Conservation (phyloP, 2,113 vertebrate species). For the Lophotis ruficrista region DNA sequence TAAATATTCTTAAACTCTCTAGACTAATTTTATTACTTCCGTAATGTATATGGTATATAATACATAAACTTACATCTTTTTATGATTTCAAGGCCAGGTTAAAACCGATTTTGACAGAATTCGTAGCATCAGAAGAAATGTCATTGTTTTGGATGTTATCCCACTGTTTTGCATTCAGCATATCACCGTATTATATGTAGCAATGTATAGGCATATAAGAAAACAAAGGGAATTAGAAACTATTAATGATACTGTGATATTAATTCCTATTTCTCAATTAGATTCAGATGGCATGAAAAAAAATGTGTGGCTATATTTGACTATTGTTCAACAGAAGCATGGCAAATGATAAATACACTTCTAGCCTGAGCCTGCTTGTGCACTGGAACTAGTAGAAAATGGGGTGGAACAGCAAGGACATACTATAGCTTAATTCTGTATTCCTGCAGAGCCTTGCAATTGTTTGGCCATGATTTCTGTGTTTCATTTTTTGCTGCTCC, state of each 20-base stretch:
- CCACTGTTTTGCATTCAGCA: background rate
- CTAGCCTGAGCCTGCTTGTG: background rate
- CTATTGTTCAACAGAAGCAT: background rate
- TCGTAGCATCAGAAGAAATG: background rate
- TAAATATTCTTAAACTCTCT: background rate
- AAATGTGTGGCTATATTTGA: background rate
- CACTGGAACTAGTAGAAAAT: background rate
- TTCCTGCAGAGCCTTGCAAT: constrained; percentile 20
- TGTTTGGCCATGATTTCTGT: background rate
- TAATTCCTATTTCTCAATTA: background rate
- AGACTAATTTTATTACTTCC: background rate
- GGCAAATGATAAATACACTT: background rate
- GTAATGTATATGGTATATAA: background rate
- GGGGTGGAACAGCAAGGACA: background rate
- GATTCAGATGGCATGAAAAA: background rate
- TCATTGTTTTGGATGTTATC: background rate
- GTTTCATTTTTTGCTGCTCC: background rate
- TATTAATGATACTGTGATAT: background rate
- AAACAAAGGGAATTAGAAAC: background rate
- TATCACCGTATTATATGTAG: background rate
- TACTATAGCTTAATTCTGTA: background rate
- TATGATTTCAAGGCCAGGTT: background rate
- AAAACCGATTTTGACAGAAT: background rate
- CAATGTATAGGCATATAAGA: background rate
- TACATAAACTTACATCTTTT: background rate